Evolutionary conservation across 2,113 vertebrate species (phyloP).

Genomic region (Nicator chloris): DNA sequence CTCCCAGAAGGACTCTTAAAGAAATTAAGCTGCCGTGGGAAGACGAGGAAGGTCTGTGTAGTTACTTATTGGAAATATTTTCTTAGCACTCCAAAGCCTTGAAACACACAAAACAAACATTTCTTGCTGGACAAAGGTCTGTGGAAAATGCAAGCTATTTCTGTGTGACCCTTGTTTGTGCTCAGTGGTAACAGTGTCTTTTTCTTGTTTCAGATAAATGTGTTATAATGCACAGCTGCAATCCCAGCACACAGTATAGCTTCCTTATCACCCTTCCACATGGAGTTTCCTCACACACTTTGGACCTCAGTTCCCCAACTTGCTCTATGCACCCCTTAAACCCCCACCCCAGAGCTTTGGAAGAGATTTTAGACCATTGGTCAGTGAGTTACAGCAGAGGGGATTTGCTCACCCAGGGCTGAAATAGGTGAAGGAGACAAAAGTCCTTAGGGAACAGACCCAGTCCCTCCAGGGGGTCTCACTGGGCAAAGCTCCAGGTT

Average conservation of each 20-base stretch:
- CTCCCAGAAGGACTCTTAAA: slow-evolving; percentile 45
- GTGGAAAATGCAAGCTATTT: not conserved
- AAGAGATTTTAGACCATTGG: rapidly evolving
- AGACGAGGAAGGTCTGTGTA: slow-evolving; percentile 27
- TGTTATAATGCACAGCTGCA: not conserved
- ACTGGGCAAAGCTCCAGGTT: not conserved
- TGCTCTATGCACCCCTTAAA: not conserved
- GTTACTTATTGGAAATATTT: slow-evolving; percentile 26
- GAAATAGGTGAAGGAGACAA: not conserved
- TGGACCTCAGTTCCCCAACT: not conserved
- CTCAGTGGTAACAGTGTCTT: not conserved
- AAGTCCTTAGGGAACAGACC: not conserved
- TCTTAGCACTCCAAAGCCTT: slow-evolving; percentile 18
- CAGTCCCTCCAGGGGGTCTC: rapidly evolving
- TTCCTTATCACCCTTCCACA: not conserved
- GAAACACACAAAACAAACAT: slow-evolving; percentile 24
- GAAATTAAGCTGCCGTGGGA: slow-evolving; percentile 47
- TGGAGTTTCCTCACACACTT: not conserved
- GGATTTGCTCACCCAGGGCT: not conserved
- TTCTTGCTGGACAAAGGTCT: slow-evolving; percentile 9
- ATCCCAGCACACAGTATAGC: rapidly evolving
- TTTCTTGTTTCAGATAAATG: not conserved
- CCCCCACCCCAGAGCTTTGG: not conserved
- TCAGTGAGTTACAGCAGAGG: not conserved
- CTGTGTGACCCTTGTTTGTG: not conserved